These are phyloP conservation scores for Melanostoma mellinum DNA, from an alignment of 2,888 invertebrate species.

Conservation along the genomic window DNA sequence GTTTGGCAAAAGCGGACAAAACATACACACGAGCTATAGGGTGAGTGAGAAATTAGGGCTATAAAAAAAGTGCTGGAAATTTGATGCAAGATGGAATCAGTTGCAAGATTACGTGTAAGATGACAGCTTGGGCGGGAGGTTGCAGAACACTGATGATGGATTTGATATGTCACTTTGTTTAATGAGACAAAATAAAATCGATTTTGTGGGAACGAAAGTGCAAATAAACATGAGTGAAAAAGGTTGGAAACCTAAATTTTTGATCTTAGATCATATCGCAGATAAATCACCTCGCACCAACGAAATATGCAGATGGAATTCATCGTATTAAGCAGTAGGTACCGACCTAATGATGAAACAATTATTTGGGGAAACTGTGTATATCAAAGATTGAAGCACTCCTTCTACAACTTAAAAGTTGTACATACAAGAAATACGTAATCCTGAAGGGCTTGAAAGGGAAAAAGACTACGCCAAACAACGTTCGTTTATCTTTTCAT, in stretches of 20 bases:
- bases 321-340: too few species aligned
- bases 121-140: constrained; percentile 13
- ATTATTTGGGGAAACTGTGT: too few species aligned
- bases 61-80: constrained; percentile 42
- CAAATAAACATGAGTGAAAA: not conserved
- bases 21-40: constrained; percentile 13
- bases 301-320: too few species aligned
- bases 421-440: too few species aligned
- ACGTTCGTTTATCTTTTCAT: too few species aligned
- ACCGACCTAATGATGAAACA: too few species aligned
- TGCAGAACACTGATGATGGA: constrained; percentile 28
- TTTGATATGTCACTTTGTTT: constrained; percentile 38
- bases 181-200: constrained; percentile 8
- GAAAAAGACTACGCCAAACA: too few species aligned
- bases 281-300: too few species aligned
- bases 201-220: not conserved
- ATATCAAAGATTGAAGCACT: too few species aligned
- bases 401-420: too few species aligned
- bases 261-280: too few species aligned
- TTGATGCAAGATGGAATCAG: constrained; percentile 62
- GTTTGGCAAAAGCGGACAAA: constrained; percentile 10
- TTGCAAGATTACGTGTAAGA: constrained; percentile 55
- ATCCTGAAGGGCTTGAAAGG: too few species aligned
- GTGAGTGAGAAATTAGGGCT: constrained; percentile 20
- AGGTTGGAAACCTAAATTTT: not conserved